Base-by-base conservation (phyloP, 2,113 vertebrate genomes). In the Brachypodius melanocephalos region DNA sequence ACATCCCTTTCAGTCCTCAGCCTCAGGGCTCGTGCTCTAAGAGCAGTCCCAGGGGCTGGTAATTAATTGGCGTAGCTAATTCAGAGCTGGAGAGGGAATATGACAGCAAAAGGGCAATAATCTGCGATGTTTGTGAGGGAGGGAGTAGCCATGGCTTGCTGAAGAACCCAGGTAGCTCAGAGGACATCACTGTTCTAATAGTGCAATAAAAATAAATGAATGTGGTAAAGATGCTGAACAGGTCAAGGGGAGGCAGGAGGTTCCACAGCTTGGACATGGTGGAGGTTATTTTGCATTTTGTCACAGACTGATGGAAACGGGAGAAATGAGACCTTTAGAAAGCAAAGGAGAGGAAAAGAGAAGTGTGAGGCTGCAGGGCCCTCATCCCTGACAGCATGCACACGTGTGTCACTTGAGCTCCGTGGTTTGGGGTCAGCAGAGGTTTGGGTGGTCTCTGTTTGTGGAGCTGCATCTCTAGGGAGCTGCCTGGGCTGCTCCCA, bases 351-450 rank as follows among this genome's bases (percentile, higher is more conserved):
- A 67, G 26, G 34, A 31, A 57, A 85, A 67, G 51, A 7, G 26
- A 24, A 18, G 25, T 17, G 38, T 31, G 36, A 49, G 45, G 16
- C 17, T 21, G 34, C 45, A n/a, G 54, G 80, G 61, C 5, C 31
- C 34, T 55, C 52, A 9, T n/a, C 6, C 29, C 34, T 1, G 9
- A 6, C 52, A 49, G 40, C 31, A 51, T 26, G 18, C 8, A 3
- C 43, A 6, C 0, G 13, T 51, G 34, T 55, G 38, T 45, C 51
- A 8, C 17, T 3, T 4, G 34, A 81, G 22, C 58, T 89, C 0
- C 0, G 42, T 1, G 61, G 8, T 54, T 21, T 0, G 3, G 65
- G 12, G 5, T 4, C 0, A 3, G 6, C 22, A 36, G 25, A 6
- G 58, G 11, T 31, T 26, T 19, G 43, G 34, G 22, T 11, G 55